These are phyloP conservation scores for Vireo altiloquus DNA, from an alignment of 2,113 vertebrate genomes.

Conservation along the genomic window DNA sequence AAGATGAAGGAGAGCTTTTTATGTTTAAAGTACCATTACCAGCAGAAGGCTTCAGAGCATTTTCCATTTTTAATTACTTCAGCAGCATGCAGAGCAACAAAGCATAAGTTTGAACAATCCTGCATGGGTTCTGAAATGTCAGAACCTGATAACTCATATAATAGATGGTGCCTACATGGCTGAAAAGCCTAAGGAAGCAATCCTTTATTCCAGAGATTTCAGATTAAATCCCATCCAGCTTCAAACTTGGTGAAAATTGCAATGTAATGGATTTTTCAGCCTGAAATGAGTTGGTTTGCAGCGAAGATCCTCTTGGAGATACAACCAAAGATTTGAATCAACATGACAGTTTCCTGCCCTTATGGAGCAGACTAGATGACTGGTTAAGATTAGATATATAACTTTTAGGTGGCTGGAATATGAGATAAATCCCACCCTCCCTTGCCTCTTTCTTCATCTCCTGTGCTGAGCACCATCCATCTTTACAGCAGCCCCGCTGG, in stretches of 20 bases:
- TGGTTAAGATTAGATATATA: slow-evolving; percentile 30
- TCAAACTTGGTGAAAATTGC: slow-evolving; percentile 12
- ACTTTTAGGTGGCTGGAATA: neutral
- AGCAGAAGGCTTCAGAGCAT: neutral
- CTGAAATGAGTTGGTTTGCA: slow-evolving; percentile 5
- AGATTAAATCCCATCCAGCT: neutral
- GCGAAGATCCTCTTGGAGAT: neutral
- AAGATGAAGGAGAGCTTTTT: neutral
- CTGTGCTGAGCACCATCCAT: neutral
- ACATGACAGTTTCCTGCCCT: slow-evolving; percentile 11
- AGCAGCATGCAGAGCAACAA: neutral
- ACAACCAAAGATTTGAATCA: slow-evolving; percentile 15
- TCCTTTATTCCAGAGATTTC: slow-evolving; percentile 1
- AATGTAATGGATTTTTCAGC: slow-evolving; percentile 20
- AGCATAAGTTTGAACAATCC: neutral
- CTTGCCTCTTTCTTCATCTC: neutral
- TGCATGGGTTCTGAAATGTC: neutral
- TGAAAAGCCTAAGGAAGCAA: neutral
- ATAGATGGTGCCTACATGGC: neutral
- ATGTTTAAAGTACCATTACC: neutral
- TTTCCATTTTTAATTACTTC: slow-evolving; percentile 21
- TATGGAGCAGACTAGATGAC: neutral
- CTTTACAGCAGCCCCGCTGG: neutral
- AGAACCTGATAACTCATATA: neutral
- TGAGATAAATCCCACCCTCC: neutral